phyloP scores from a whole-genome alignment of 2,797 vertebrate genomes.

The Anas georgica region DNA sequence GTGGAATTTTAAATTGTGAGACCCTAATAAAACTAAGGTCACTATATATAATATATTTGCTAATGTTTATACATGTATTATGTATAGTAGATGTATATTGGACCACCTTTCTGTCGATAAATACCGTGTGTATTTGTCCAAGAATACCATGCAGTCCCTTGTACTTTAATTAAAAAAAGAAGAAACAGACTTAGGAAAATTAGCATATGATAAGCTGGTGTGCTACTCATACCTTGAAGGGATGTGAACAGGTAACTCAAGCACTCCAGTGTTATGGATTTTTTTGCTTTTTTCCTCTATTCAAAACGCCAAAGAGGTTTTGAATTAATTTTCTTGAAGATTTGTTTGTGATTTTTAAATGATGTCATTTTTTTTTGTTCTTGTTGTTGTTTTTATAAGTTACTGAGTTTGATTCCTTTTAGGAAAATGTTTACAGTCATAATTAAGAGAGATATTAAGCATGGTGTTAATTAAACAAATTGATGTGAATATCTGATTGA shows the following conservation, averaged over 20 bases:
- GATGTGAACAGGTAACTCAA: background rate
- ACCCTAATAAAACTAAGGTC: background rate
- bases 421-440: conserved; percentile 68
- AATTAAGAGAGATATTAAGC: conserved; percentile 74
- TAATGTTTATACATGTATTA: background rate
- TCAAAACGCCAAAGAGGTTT: background rate
- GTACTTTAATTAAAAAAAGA: background rate
- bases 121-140: background rate
- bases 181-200: background rate
- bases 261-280: background rate
- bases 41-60: background rate
- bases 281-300: background rate
- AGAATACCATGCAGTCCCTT: background rate
- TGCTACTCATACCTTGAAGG: background rate
- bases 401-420: conserved; percentile 55
- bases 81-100: no score
- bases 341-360: background rate
- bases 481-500: conserved; percentile 70
- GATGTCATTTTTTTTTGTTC: background rate
- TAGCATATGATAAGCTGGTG: background rate
- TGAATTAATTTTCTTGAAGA: background rate
- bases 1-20: background rate
- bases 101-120: background rate
- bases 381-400: conserved; percentile 24
- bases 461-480: conserved; percentile 75